Evolutionary conservation across 2,888 invertebrate species (phyloP).

Genomic region (Monopis laevigella): DNA sequence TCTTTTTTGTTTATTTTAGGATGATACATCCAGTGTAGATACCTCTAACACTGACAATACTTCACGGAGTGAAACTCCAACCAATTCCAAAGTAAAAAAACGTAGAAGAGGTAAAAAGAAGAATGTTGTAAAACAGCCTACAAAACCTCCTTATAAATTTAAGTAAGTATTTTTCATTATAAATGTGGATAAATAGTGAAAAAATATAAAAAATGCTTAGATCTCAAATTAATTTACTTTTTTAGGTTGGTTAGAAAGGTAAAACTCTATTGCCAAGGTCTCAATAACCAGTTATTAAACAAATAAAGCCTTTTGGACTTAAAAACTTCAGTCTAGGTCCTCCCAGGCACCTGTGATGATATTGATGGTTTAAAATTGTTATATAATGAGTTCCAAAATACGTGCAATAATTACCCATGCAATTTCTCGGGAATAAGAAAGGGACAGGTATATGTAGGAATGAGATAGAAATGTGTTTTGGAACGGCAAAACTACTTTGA

Average conservation of each 20-base stretch:
- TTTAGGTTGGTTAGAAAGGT: not conserved
- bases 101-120: slow-evolving; percentile 69
- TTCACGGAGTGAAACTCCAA: slow-evolving; percentile 83
- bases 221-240: not conserved
- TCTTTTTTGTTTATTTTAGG: slow-evolving; percentile 27
- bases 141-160: slow-evolving; percentile 81
- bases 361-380: too few relatives aligned
- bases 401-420: too few relatives aligned
- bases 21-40: slow-evolving; percentile 84
- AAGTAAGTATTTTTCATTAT: slow-evolving; percentile 59
- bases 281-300: too few relatives aligned
- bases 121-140: slow-evolving; percentile 59
- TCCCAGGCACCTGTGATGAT: too few relatives aligned
- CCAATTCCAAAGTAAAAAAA: slow-evolving; percentile 69
- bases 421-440: too few relatives aligned
- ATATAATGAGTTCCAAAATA: too few relatives aligned
- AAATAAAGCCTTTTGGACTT: too few relatives aligned
- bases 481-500: too few relatives aligned
- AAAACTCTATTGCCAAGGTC: too few relatives aligned
- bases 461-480: too few relatives aligned
- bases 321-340: too few relatives aligned
- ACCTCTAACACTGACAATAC: slow-evolving; percentile 83
- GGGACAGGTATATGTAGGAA: too few relatives aligned
- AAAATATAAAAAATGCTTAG: not conserved
- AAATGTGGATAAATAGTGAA: slow-evolving; percentile 3